Conservation (phyloP, 2,113 vertebrate species). For the Burhinus oedicnemus region DNA sequence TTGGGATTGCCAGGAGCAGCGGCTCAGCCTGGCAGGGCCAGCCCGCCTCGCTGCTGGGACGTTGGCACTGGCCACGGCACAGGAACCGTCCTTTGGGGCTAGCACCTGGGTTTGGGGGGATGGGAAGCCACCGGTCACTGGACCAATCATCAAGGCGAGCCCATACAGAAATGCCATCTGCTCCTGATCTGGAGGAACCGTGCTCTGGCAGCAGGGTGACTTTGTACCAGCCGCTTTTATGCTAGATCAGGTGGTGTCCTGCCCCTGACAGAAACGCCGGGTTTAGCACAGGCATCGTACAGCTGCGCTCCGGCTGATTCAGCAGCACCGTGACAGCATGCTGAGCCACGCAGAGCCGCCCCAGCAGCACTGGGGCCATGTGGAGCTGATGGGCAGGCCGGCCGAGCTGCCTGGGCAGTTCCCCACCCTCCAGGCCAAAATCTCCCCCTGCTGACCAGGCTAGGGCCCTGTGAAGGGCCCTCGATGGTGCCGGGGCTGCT, state of each 20-base stretch:
- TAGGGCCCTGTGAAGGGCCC: background rate
- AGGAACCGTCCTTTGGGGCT: rapidly evolving
- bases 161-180: background rate
- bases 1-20: background rate
- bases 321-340: background rate
- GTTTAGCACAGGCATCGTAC: background rate
- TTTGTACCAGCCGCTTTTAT: background rate
- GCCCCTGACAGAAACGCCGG: rapidly evolving
- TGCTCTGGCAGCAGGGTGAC: background rate
- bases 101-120: background rate
- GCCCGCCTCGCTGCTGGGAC: background rate
- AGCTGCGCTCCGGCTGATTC: background rate
- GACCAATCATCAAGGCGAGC: background rate
- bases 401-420: background rate
- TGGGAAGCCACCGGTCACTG: background rate
- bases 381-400: rapidly evolving
- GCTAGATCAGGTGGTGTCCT: background rate
- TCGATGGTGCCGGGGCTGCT: background rate
- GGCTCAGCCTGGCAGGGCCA: background rate
- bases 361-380: rapidly evolving
- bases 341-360: rapidly evolving
- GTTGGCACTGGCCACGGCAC: rapidly evolving
- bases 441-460: background rate
- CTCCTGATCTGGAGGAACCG: background rate
- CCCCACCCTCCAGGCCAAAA: background rate